These are phyloP conservation scores for Tonatia bakeri DNA, from an alignment of 2,113 vertebrate genomes.

Conservation along the genomic window DNA sequence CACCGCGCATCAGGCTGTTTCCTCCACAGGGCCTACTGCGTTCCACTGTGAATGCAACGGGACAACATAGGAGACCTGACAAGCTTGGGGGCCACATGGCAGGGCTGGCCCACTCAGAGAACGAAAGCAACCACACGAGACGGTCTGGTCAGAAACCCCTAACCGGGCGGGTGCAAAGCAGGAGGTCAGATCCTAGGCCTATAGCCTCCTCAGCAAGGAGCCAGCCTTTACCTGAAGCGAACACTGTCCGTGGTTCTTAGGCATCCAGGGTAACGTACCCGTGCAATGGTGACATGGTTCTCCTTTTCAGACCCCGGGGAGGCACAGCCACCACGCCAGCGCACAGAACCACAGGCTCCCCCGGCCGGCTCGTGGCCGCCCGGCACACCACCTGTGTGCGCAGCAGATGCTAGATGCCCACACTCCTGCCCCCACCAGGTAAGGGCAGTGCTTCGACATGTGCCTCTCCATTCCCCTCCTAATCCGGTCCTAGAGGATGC, in stretches of 20 bases:
- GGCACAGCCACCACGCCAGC: not conserved
- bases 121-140: not conserved
- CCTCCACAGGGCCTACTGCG: too few species aligned
- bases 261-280: not conserved
- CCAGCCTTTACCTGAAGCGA: not conserved
- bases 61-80: not conserved
- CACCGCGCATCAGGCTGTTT: not conserved
- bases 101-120: not conserved
- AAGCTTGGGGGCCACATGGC: not conserved
- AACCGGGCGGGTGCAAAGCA: not conserved
- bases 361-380: fast-evolving
- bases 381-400: not conserved
- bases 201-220: not conserved
- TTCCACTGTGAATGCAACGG: too few species aligned
- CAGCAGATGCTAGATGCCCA: fast-evolving
- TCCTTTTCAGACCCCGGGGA: not conserved
- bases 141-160: not conserved
- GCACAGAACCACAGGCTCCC: not conserved
- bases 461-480: not conserved
- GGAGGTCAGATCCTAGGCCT: not conserved
- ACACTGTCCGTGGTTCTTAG: not conserved
- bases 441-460: not conserved
- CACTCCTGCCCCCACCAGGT: not conserved
- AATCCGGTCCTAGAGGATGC: not conserved
- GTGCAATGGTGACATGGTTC: too few species aligned